Evolutionary conservation across 2,113 vertebrate genomes (phyloP).

Genomic region (Phyllostomus discolor): DNA sequence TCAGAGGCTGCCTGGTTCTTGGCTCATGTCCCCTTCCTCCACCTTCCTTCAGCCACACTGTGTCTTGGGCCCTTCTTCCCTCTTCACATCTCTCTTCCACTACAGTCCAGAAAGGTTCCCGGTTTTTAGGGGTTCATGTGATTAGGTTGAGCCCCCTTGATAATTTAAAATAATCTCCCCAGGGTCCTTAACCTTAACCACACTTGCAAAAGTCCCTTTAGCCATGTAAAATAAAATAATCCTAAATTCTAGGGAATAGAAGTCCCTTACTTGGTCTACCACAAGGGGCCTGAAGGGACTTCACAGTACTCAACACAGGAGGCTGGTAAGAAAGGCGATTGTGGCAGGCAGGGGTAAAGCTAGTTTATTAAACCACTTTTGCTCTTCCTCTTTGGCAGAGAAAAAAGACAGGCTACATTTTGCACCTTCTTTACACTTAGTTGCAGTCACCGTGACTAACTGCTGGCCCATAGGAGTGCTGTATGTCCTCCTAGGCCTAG

Average conservation of each 20-base stretch:
- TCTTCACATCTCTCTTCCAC: not conserved
- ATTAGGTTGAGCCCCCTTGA: not conserved
- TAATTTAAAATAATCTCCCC: not conserved
- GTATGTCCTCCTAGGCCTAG: not conserved
- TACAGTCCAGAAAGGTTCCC: not conserved
- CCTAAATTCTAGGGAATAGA: not conserved
- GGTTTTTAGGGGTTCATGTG: not conserved
- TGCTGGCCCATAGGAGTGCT: not conserved
- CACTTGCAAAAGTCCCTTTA: not conserved
- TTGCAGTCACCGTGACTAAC: not conserved
- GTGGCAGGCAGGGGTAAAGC: not conserved
- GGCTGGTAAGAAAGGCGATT: not conserved
- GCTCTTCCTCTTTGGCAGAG: not conserved
- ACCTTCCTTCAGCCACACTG: not conserved
- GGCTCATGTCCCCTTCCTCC: not conserved
- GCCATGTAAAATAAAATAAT: too few relatives aligned
- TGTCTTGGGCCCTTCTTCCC: not conserved
- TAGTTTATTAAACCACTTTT: not conserved
- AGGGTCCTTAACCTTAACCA: not conserved
- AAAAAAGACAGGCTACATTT: not conserved
- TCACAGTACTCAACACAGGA: not conserved
- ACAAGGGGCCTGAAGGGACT: not conserved
- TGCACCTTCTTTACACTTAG: not conserved
- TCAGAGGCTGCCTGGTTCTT: not conserved
- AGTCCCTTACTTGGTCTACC: not conserved